Evolutionary conservation across 2,113 vertebrate species (phyloP), one percentile per base, ranked within the genome.

Genomic region (Progne subis): DNA sequence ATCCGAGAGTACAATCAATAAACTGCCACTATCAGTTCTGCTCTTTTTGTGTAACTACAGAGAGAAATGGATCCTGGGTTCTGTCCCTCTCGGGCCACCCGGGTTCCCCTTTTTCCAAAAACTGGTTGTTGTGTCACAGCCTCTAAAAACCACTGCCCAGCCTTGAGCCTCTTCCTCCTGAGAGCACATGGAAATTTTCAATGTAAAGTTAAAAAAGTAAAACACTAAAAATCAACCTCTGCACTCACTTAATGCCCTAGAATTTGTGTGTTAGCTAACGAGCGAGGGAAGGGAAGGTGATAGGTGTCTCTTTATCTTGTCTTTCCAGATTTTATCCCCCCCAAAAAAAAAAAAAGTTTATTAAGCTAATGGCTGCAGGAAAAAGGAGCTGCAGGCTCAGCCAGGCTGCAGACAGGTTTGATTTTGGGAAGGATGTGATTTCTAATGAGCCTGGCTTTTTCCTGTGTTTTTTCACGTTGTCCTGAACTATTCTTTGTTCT

Each of bases 401-500:
- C 24, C 59, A 71, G 68, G 49, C 82, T 81, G 71, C 72, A 81
- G 77, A 55, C 41, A 60, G 94, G 70, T 92, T 92, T 63, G 83
- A 64, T 90, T 90, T 67, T 3, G 60, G 57, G 70, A 70, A 82
- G 83, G 83, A 75, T 50, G 14, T 47, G 69, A 55, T 91, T 93
- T 60, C 80, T 96, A 90, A 92, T n/a, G 77, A 96, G 86, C 69
- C 13, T 52, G 60, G 20, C 86, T 92, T 68, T 90, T 86, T 77
- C 92, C 90, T 92, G 55, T n/a, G 19, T 53, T 91, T 6, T 57
- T 46, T 63, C 76, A 25, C 86, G 12, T 61, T 81, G 86, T 61
- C 29, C 8, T 81, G 85, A 93, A 5, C 79, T 50, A 2, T 32
- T 46, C 80, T 92, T 93, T 96, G 72, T 88, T 95, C 88, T 81